These are phyloP conservation scores for Acrocephalus kingi DNA, from an alignment of 2,113 vertebrate species.

Conservation along the genomic window DNA sequence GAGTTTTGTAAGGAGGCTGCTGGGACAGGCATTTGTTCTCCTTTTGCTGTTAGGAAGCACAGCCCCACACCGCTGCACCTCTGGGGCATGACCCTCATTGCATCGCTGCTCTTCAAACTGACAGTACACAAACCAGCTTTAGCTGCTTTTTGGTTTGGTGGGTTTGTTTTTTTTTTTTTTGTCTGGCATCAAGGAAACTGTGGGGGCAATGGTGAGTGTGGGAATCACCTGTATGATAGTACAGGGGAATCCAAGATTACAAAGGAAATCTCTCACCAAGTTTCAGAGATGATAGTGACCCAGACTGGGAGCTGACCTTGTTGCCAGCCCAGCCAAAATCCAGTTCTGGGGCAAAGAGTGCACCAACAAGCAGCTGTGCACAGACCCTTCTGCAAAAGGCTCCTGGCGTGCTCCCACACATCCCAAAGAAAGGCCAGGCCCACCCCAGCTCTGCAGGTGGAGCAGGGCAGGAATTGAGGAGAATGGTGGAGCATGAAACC, in stretches of 20 bases:
- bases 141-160: background rate
- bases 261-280: background rate
- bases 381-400: background rate
- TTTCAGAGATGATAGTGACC: background rate
- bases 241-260: background rate
- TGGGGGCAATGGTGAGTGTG: background rate
- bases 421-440: background rate
- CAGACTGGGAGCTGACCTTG: accelerated
- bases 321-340: background rate
- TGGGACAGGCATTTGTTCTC: background rate
- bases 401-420: background rate
- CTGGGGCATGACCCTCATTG: accelerated
- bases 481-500: accelerated
- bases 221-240: background rate
- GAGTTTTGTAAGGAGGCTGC: background rate
- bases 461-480: background rate
- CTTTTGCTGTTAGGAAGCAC: background rate
- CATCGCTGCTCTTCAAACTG: background rate
- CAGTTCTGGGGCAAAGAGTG: background rate
- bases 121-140: background rate
- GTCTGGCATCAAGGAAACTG: background rate
- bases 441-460: background rate
- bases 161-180: background rate
- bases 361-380: background rate
- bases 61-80: accelerated